Evolutionary conservation across 2,113 vertebrate genomes (phyloP).

Genomic region (Galeopterus variegatus): DNA sequence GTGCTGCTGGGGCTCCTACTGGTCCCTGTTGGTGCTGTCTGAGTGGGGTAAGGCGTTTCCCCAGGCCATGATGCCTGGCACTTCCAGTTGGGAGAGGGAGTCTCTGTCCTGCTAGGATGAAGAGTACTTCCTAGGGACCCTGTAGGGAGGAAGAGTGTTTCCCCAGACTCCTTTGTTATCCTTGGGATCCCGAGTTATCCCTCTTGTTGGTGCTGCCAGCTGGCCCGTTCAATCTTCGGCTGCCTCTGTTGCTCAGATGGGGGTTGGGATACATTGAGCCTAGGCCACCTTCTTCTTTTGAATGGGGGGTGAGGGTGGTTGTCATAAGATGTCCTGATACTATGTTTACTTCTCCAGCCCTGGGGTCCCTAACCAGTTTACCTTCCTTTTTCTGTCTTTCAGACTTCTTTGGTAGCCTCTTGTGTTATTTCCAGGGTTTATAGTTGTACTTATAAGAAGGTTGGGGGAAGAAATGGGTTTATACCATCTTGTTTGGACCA

Average conservation of each 20-base stretch:
- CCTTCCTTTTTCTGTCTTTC: constrained; percentile 45
- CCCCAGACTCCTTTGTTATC: constrained; percentile 22
- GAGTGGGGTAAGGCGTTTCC: neutral
- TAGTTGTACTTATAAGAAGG: constrained; percentile 21
- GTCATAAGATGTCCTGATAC: neutral
- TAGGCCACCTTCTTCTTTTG: neutral
- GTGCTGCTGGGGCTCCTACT: neutral
- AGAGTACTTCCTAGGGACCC: neutral
- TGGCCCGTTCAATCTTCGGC: neutral
- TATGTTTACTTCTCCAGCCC: neutral
- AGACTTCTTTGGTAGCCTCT: constrained; percentile 13
- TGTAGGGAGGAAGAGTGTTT: constrained; percentile 6
- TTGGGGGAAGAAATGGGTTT: constrained; percentile 9
- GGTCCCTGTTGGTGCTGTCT: neutral
- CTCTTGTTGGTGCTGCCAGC: constrained; percentile 5
- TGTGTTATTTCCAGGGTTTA: constrained; percentile 44
- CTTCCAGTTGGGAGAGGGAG: neutral
- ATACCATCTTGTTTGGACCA: neutral
- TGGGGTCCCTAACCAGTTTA: constrained; percentile 4
- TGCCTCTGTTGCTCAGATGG: constrained; percentile 11
- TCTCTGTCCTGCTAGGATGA: neutral
- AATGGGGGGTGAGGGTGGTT: neutral
- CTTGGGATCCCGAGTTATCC: neutral
- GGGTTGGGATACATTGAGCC: neutral
- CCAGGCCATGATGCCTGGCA: neutral